These are phyloP conservation scores for Baccha elongata DNA, from an alignment of 2,888 invertebrate genomes.

Conservation along the genomic window DNA sequence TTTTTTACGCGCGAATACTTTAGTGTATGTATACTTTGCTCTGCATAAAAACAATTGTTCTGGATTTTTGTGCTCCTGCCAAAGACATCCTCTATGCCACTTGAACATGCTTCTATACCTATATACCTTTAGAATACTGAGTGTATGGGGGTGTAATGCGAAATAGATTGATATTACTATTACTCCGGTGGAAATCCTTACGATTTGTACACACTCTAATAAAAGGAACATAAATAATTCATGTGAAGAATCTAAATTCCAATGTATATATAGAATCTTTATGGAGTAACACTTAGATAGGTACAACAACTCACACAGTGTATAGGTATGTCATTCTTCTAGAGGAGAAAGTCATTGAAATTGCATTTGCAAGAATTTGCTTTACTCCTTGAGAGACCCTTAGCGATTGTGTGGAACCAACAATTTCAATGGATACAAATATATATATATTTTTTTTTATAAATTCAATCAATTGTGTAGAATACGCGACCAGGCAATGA, in stretches of 20 bases:
- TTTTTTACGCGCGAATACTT: constrained; percentile 3
- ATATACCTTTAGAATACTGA: neutral
- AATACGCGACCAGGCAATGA: constrained; percentile 17
- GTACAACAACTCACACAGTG: neutral
- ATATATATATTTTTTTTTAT: neutral
- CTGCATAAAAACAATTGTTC: constrained; percentile 22
- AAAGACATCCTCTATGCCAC: constrained; percentile 26
- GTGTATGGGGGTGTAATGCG: constrained; percentile 40
- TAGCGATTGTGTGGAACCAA: constrained; percentile 12
- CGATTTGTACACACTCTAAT: constrained; percentile 61
- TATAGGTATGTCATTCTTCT: constrained; percentile 12
- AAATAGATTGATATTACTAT: constrained; percentile 62
- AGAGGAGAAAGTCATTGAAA: constrained; percentile 50
- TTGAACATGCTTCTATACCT: neutral
- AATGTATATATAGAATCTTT: neutral
- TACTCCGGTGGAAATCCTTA: constrained; percentile 43
- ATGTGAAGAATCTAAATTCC: constrained; percentile 25
- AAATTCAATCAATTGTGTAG: constrained; percentile 31
- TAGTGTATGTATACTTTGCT: neutral
- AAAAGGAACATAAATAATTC: constrained; percentile 68
- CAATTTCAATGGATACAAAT: constrained; percentile 23
- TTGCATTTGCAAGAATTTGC: constrained; percentile 50
- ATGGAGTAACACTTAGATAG: too few species aligned
- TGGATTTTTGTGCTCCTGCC: constrained; percentile 13
- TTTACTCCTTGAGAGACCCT: constrained; percentile 23